Evolutionary conservation across 2,888 invertebrate species (phyloP).

Genomic region (Lepidonotus clava): DNA sequence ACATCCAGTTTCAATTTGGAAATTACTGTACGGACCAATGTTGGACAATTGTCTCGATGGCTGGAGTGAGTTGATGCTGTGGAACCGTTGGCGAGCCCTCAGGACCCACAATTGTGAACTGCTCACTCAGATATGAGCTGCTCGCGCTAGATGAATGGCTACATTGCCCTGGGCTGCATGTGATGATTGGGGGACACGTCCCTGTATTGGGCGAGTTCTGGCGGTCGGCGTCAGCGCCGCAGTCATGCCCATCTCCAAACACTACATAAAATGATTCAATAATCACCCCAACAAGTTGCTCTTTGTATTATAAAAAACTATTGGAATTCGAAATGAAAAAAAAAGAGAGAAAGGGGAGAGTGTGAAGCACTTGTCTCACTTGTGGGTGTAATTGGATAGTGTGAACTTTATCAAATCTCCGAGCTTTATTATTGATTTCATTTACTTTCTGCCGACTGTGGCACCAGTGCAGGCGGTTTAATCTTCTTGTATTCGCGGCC

Average conservation of each 20-base stretch:
- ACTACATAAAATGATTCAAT: background rate
- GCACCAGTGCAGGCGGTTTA: no score
- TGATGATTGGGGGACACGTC: conserved; percentile 29
- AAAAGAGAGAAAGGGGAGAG: no score
- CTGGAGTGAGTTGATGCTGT: background rate
- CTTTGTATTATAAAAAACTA: background rate
- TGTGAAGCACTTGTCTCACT: no score
- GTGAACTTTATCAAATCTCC: no score
- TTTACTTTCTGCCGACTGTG: no score
- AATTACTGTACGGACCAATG: conserved; percentile 28
- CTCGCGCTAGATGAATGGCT: conserved; percentile 46
- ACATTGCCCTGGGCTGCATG: conserved; percentile 2
- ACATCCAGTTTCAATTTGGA: conserved; percentile 48
- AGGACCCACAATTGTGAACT: conserved; percentile 6
- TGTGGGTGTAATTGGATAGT: no score
- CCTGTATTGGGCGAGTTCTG: background rate
- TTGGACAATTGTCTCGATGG: conserved; percentile 30
- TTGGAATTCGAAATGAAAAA: no score
- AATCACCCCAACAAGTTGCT: background rate
- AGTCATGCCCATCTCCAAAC: background rate
- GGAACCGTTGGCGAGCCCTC: background rate
- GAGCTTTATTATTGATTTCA: no score
- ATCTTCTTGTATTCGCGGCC: no score
- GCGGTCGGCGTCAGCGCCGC: background rate
- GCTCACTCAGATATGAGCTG: conserved; percentile 1